Evolutionary conservation across 2,113 vertebrate genomes (phyloP).

Genomic region (Leptodactylus fuscus): DNA sequence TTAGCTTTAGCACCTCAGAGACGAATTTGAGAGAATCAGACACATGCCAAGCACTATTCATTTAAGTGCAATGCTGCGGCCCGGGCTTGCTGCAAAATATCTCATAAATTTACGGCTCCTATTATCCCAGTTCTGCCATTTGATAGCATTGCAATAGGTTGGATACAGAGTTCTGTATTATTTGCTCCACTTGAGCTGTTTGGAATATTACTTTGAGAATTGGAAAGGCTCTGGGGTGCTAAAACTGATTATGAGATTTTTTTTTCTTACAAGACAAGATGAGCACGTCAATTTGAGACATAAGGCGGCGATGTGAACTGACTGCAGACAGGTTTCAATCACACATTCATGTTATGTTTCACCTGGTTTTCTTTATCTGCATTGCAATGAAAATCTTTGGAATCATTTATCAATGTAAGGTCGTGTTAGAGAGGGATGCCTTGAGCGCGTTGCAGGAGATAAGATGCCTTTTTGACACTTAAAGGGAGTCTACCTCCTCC

Average conservation of each 20-base stretch:
- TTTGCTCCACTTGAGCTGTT: conserved; percentile 70
- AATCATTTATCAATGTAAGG: conserved; percentile 7
- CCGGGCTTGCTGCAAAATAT: conserved; percentile 63
- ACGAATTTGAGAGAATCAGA: conserved; percentile 35
- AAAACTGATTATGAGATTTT: conserved; percentile 81
- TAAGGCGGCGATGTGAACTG: conserved; percentile 64
- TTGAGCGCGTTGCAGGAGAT: neutral
- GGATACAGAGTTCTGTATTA: conserved; percentile 58
- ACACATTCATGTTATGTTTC: conserved; percentile 62
- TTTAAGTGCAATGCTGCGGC: conserved; percentile 63
- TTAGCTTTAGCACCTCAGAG: conserved; percentile 50
- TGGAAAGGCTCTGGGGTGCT: conserved; percentile 70
- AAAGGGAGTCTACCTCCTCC: neutral
- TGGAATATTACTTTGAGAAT: conserved; percentile 77
- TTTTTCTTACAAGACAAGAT: conserved; percentile 75
- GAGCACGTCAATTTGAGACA: conserved; percentile 72
- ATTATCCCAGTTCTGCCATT: conserved; percentile 62
- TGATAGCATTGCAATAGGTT: conserved; percentile 64
- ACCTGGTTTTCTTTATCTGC: conserved; percentile 63
- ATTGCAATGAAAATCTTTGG: conserved; percentile 36
- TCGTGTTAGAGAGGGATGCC: neutral
- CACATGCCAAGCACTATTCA: conserved; percentile 56
- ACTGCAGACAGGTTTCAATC: conserved; percentile 67
- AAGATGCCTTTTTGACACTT: neutral
- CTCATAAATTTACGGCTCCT: conserved; percentile 68